Conservation (phyloP, 2,888 invertebrate species). For the Thera obeliscata region DNA sequence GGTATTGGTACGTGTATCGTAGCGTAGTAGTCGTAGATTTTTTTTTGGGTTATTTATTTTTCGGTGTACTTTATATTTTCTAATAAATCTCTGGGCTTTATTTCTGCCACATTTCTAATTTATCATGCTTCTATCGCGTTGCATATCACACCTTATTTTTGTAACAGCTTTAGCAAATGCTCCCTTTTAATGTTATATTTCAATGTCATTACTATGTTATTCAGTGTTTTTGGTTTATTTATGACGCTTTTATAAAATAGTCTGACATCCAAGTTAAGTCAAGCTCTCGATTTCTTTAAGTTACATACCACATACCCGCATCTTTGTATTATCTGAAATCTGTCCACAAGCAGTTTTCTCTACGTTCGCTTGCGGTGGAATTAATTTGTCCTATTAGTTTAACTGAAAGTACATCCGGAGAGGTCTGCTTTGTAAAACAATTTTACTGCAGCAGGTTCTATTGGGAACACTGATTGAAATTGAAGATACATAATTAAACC, state of each 20-base stretch:
- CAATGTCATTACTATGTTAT: no score
- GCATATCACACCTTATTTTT: conserved; percentile 1
- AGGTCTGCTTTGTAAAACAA: conserved; percentile 11
- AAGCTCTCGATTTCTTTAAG: not conserved
- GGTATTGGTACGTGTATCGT: conserved; percentile 39
- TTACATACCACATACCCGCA: no score
- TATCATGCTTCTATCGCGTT: conserved; percentile 15
- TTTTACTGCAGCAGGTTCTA: conserved; percentile 12
- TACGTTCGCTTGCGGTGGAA: conserved; percentile 11
- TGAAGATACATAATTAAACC: not conserved
- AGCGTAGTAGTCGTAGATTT: conserved; percentile 42
- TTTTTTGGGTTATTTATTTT: conserved; percentile 19
- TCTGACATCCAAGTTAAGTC: no score
- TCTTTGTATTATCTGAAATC: not conserved
- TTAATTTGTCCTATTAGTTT: conserved; percentile 12
- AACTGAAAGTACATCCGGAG: conserved; percentile 9
- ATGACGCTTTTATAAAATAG: no score
- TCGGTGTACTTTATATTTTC: conserved; percentile 13
- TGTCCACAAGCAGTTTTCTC: conserved; percentile 3
- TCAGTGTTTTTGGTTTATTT: no score
- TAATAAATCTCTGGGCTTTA: conserved; percentile 15
- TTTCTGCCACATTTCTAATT: conserved; percentile 21
- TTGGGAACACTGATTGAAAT: conserved; percentile 12
- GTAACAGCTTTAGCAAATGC: not conserved
- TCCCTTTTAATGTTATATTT: not conserved